Conservation (phyloP, 2,888 invertebrate species). For the Cryptocephalus primarius region DNA sequence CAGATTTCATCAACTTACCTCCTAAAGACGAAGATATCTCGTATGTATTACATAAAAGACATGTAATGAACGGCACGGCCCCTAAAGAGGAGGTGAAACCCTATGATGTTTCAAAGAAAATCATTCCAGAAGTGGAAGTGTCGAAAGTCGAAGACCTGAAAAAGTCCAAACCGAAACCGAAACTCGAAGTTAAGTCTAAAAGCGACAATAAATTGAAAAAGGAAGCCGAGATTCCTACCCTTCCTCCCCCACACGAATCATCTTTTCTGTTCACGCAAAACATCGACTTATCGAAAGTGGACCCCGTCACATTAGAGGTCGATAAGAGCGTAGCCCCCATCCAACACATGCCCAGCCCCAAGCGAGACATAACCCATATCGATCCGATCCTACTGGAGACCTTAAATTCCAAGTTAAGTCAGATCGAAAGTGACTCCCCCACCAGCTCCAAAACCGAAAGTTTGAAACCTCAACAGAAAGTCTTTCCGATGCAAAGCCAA, state of each 20-base stretch:
- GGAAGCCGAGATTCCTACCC: conserved; percentile 12
- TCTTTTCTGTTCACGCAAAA: conserved; percentile 63
- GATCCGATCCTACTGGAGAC: conserved; percentile 57
- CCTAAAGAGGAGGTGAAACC: conserved; percentile 32
- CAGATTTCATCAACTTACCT: conserved; percentile 36
- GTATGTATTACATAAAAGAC: conserved; percentile 73
- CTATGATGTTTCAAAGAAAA: conserved; percentile 37
- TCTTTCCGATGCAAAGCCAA: conserved; percentile 19
- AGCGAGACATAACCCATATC: conserved; percentile 59
- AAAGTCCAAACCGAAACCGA: conserved; percentile 22
- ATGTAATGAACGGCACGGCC: conserved; percentile 77
- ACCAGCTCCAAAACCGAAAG: conserved; percentile 65
- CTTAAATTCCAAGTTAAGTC: conserved; percentile 59
- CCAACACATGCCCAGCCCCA: conserved; percentile 56
- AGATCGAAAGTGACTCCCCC: conserved; percentile 66
- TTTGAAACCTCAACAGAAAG: conserved; percentile 35
- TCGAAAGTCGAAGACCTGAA: conserved; percentile 25
- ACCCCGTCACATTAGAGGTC: conserved; percentile 60
- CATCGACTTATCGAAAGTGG: conserved; percentile 61
- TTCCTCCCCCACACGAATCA: conserved; percentile 26
- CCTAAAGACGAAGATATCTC: conserved; percentile 64
- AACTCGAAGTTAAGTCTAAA: conserved; percentile 11
- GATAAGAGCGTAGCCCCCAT: conserved; percentile 51
- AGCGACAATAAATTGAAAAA: conserved; percentile 17
- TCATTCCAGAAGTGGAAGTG: conserved; percentile 6